Evolutionary conservation across 1,140 invertebrate genomes (phyloP).

Genomic region (Leptestheria dahalacensis): DNA sequence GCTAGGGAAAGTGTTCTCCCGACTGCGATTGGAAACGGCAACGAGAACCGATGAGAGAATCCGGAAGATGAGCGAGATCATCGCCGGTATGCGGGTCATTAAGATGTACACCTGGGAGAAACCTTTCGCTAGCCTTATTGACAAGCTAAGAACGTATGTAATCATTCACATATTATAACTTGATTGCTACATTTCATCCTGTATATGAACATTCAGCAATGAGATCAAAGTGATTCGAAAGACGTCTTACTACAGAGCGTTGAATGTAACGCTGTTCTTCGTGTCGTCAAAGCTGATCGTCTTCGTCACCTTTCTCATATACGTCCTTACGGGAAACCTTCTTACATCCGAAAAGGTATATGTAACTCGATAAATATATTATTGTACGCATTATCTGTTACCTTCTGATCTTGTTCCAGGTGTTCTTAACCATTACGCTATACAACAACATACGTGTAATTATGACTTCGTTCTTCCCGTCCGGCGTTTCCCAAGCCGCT

Average conservation of each 20-base stretch:
- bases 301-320: slow-evolving; percentile 32
- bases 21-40: slow-evolving; percentile 41
- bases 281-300: slow-evolving; percentile 32
- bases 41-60: slow-evolving; percentile 65
- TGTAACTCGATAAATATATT: too few relatives aligned
- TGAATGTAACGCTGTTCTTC: slow-evolving; percentile 30
- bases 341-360: slow-evolving; percentile 29
- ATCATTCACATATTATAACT: slow-evolving; percentile 20
- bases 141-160: slow-evolving; percentile 19
- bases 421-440: slow-evolving; percentile 31
- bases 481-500: slow-evolving; percentile 27
- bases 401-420: slow-evolving; percentile 17
- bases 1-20: slow-evolving; percentile 50
- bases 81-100: slow-evolving; percentile 47
- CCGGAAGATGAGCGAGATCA: slow-evolving; percentile 66
- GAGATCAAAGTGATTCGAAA: slow-evolving; percentile 28
- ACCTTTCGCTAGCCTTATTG: slow-evolving; percentile 23
- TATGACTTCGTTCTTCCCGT: slow-evolving; percentile 34
- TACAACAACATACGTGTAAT: slow-evolving; percentile 32
- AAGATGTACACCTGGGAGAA: slow-evolving; percentile 27
- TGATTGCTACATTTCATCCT: slow-evolving; percentile 15
- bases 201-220: slow-evolving; percentile 23
- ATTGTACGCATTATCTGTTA: background rate
- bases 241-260: slow-evolving; percentile 29
- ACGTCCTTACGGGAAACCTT: slow-evolving; percentile 26